phyloP scores from a whole-genome alignment of 2,797 vertebrate species.

The Thalassophryne amazonica region DNA sequence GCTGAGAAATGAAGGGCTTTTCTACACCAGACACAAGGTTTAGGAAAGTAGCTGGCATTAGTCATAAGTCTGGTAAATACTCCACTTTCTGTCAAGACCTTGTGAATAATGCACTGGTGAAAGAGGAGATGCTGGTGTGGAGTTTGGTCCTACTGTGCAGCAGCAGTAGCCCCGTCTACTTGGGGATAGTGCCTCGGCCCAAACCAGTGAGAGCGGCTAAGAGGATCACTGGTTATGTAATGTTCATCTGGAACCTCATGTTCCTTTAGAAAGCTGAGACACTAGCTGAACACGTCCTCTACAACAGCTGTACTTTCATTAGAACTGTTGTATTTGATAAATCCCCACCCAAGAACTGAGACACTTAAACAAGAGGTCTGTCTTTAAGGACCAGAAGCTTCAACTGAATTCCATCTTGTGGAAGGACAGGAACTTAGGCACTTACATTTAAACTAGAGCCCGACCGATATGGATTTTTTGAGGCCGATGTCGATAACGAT shows the following conservation, averaged over 20 bases:
- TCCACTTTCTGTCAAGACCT: conserved; percentile 24
- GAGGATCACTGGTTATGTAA: conserved; percentile 55
- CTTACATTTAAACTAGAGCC: too few species aligned
- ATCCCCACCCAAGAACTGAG: too few species aligned
- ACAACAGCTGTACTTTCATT: not conserved
- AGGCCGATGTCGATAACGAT: too few species aligned
- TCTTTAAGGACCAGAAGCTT: too few species aligned
- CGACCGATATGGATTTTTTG: too few species aligned
- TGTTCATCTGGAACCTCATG: conserved; percentile 15
- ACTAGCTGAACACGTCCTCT: not conserved
- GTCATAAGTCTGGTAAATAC: conserved; percentile 20
- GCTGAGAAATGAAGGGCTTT: conserved; percentile 34
- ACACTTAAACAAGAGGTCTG: too few species aligned
- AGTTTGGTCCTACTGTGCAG: not conserved
- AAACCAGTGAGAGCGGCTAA: conserved; percentile 36
- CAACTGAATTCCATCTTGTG: too few species aligned
- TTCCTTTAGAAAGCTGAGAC: conserved; percentile 5
- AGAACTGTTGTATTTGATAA: not conserved
- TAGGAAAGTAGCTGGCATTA: conserved; percentile 20
- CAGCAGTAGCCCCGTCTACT: not conserved
- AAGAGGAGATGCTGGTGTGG: not conserved
- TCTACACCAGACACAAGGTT: conserved; percentile 29
- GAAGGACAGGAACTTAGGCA: too few species aligned
- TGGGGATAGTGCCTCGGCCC: conserved; percentile 14
- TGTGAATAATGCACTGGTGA: not conserved